Evolutionary conservation across 2,888 invertebrate genomes (phyloP).

Genomic region (Colostygia pectinataria): DNA sequence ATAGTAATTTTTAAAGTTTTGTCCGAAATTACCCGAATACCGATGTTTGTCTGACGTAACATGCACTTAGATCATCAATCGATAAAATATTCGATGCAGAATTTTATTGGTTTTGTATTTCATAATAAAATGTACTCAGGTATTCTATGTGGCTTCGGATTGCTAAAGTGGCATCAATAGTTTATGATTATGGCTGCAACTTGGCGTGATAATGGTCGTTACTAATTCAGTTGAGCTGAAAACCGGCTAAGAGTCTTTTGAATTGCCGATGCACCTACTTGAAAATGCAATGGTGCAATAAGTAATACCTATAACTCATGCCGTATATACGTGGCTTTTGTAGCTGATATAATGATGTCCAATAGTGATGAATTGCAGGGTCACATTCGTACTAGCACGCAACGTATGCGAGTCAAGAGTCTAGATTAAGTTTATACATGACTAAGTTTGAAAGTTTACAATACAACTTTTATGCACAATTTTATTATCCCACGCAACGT

Average conservation of each 20-base stretch:
- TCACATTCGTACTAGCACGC: too few species aligned
- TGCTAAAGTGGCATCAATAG: slow-evolving; percentile 48
- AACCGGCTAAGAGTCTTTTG: slow-evolving; percentile 16
- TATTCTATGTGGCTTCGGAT: slow-evolving; percentile 54
- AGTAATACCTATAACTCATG: background rate
- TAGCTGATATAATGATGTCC: too few species aligned
- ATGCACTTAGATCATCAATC: slow-evolving; percentile 27
- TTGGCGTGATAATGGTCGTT: slow-evolving; percentile 33
- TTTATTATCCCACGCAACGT: too few species aligned
- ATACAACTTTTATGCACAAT: too few species aligned
- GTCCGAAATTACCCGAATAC: background rate
- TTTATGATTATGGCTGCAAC: slow-evolving; percentile 51
- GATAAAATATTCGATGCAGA: slow-evolving; percentile 40
- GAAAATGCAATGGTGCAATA: slow-evolving; percentile 21
- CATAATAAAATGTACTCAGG: slow-evolving; percentile 47
- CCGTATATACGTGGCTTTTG: too few species aligned
- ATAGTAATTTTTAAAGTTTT: too few species aligned
- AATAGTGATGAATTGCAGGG: too few species aligned
- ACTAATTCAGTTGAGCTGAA: slow-evolving; percentile 18
- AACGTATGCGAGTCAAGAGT: too few species aligned
- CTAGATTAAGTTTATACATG: too few species aligned
- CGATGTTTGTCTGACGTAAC: slow-evolving; percentile 17
- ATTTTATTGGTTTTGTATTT: slow-evolving; percentile 42
- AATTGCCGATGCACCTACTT: slow-evolving; percentile 15
- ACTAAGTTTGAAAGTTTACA: too few species aligned